Base-by-base conservation (phyloP, 2,888 invertebrate genomes). In the Dichetophora obliterata region DNA sequence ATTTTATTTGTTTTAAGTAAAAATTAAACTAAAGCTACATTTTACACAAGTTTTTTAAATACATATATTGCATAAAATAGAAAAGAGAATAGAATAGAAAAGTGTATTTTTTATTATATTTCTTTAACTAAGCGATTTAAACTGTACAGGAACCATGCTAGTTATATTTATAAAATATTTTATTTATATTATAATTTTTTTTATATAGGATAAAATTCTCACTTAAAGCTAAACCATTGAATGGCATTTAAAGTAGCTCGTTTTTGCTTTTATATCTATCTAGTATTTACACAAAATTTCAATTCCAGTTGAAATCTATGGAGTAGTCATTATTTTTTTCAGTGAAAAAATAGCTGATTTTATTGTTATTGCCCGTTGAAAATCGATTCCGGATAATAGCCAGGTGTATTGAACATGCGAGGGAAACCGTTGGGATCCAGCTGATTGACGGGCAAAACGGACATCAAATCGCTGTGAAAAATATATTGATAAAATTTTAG, bases 351-450 rank as follows among this genome's bases (percentile, higher is more conserved):
- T 34, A 16, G 16, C n/a, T 34, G n/a, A n/a, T 34, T 34, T 50
- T 24, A 22, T 43, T 48, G 34, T 78, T 83, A 89, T 85, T 89
- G 88, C 31, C 88, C 86, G 82, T 88, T 89, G 80, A 89, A 89
- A 80, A 89, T 88, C 14, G 88, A 86, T 80, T 89, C 89, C 50
- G 89, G 88, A 85, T 89, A 89, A 81, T 89, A 89, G 78, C 88
- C 88, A 27, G 88, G 86, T 24, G 89, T 86, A 80, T 89, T 89
- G 80, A 89, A 89, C 88, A 89, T 88, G 80, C 89, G 85, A 78
- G 89, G 88, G 78, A 89, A 89, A 63, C 86, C 87, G 78, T 85
- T 86, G 3, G 86, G 86, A 84, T 89, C 89, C 82, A 89, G 79
- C 81, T 89, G 89, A 81, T 86, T 87, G 54, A 89, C 89, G 71